These are phyloP conservation scores for Hypomecis atomaria DNA, from an alignment of 2,888 invertebrate genomes.

Conservation along the genomic window DNA sequence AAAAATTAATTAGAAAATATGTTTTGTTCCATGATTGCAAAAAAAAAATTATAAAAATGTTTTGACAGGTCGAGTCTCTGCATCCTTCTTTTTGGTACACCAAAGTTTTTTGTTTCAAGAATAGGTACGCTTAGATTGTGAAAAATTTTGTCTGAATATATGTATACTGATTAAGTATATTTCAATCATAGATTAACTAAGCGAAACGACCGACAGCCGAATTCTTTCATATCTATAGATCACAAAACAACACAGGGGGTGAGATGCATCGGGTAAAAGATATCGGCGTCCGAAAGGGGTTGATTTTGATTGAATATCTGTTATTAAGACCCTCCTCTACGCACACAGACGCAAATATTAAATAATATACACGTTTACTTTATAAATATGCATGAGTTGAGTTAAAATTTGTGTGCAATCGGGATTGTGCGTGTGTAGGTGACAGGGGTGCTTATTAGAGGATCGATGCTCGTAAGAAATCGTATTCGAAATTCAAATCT, in stretches of 20 bases:
- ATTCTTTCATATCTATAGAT: slow-evolving; percentile 42
- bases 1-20: no score
- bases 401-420: slow-evolving; percentile 70
- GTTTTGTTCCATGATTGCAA: no score
- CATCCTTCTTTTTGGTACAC: no score
- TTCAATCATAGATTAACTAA: slow-evolving; percentile 1
- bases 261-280: slow-evolving; percentile 78
- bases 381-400: slow-evolving; percentile 83
- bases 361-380: slow-evolving; percentile 80
- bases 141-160: no score
- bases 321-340: slow-evolving; percentile 78
- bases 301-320: slow-evolving; percentile 85
- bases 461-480: slow-evolving; percentile 44
- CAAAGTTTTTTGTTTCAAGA: no score
- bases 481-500: slow-evolving; percentile 31
- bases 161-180: neutral
- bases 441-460: slow-evolving; percentile 39
- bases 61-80: no score
- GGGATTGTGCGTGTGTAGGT: slow-evolving; percentile 49
- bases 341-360: slow-evolving; percentile 74
- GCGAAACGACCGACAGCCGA: slow-evolving; percentile 20
- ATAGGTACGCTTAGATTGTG: no score
- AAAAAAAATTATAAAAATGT: no score
- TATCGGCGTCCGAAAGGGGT: slow-evolving; percentile 80
- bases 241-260: slow-evolving; percentile 44